Evolutionary conservation across 2,797 vertebrate species (phyloP), one percentile per base, ranked within the genome.

Genomic region (Tapirus indicus): DNA sequence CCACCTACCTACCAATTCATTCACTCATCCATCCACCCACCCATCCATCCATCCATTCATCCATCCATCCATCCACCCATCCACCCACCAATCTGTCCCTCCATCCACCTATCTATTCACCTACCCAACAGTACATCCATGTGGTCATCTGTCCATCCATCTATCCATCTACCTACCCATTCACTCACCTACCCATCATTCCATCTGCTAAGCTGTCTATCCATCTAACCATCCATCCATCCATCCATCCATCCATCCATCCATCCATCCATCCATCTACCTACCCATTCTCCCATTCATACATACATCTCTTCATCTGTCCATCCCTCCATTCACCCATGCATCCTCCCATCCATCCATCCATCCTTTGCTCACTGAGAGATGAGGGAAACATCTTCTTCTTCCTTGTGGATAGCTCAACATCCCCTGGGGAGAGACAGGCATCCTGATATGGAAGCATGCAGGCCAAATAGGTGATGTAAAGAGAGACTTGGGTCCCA

Each of bases 381-480:
- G 9, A 41, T 58, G 27, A 20, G 25, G 3, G 6, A 80, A 58
- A 27, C 62, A 11, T 16, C 13, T 3, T 32, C 25, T 6, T 25
- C 21, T 52, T 47, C 52, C 49, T n/a, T 16, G 6, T 6, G 16
- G 10, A 49, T 7, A n/a, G n/a, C n/a, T 66, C 38, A 9, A 0
- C 21, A 4, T 7, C 25, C 10, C 27, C 16, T n/a, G 12, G 2
- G 10, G 44, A 6, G 4, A 9, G 3, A 23, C 3, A 3, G 2
- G n/a, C n/a, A 18, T 1, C 56, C 3, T 14, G 6, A 32, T 35
- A 25, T 0, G 10, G 7, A n/a, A 3, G 5, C 4, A 9, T 1
- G 0, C 2, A 2, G n/a, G 13, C 20, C 21, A 41, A 6, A 3
- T 0, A 0, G 12, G 0, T 1, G 2, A 0, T 2, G 0, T 9